Base-by-base conservation (phyloP, 2,797 vertebrate genomes). In the Astyanax mexicanus region DNA sequence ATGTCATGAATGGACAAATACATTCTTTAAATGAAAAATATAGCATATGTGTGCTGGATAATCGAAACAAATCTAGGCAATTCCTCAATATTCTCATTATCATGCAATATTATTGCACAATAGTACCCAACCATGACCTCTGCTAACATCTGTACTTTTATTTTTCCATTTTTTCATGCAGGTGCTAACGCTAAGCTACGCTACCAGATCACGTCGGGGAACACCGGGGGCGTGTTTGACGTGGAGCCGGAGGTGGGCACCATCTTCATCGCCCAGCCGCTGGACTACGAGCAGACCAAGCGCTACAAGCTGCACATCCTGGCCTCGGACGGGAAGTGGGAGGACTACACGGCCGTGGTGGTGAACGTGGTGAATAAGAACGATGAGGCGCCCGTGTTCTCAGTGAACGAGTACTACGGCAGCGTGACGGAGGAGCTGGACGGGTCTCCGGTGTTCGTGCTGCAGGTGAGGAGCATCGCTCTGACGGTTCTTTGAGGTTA, bases 321-420 rank as follows among this genome's bases (percentile, higher is more conserved):
- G 88, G 94, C 95, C 17, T 97, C 95, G 13, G 96, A 97, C 68
- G 96, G 96, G 15, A 96, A 96, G 81, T 96, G 95, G 96, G 96
- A 98, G 84, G 94, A 96, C 84, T 95, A 95, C 74, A 87, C 95
- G 1, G 86, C 92, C 11, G 84, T 94, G 74, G 85, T 92, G 4
- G 94, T 97, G 23, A 94, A 84, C 27, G 88, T 96, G 38, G 83
- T 95, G 2, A 97, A 97, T 91, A 95, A 95, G 89, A 97, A 97
- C 4, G 96, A 97, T 6, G 95, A 97, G 84, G 93, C 94, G 7
- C 96, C 96, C 0, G 92, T 96, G 74, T 98, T 97, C 73, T 93
- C 94, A 0, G 89, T 93, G 55, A 95, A 86, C 0, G 95, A 97
- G 80, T 98, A 97, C 88, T 94, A 95, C 52, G 95, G 95, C 85